Evolutionary conservation across 37 sponge, comb jelly and placozoan species (phyloP), one percentile per base, ranked within the genome.

Genomic region (Chondrilla cf. caribensis): DNA sequence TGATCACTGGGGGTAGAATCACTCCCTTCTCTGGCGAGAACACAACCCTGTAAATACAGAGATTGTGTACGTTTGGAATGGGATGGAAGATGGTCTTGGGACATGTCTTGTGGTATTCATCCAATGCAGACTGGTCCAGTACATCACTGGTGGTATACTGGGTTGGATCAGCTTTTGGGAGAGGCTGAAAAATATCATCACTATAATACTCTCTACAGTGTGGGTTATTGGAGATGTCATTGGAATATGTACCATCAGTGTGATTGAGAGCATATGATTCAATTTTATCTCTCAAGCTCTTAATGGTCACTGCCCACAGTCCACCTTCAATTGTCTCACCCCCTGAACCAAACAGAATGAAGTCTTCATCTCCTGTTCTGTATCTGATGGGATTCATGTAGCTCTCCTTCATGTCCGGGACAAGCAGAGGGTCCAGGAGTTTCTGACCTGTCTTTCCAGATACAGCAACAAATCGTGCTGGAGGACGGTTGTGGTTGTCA

Each of bases 241-340:
- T 73, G 9, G 6, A 6, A 47, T 47, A 47, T 47, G 51, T 47
- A 14, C 2, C 2, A 15, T 40, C 17, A 1, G 8, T 3, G 9
- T 47, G 51, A 47, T 47, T 47, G 51, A 11, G 11, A 29, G 7
- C 6, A 15, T 29, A 28, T 18, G n/a, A 11, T 1, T 58, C 35
- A 11, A 89, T 57, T 66, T 60, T 75, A 22, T 31, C 37, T n/a
- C 44, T 51, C 11, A 92, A 38, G 58, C 93, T 92, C 25, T 70
- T 58, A n/a, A 88, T 25, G 19, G 83, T 59, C 14, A 94, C 26
- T 0, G 86, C 94, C 94, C 94, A 94, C 80, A 94, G 57, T 21
- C 89, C 84, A 0, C 94, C 94, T 21, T 58, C 60, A 26, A 94
- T 37, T 22, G 94, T 90, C 81, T 94, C 94, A 8, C 94, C 91